phyloP scores from a whole-genome alignment of 2,113 vertebrate genomes.

The Epinephelus moara region DNA sequence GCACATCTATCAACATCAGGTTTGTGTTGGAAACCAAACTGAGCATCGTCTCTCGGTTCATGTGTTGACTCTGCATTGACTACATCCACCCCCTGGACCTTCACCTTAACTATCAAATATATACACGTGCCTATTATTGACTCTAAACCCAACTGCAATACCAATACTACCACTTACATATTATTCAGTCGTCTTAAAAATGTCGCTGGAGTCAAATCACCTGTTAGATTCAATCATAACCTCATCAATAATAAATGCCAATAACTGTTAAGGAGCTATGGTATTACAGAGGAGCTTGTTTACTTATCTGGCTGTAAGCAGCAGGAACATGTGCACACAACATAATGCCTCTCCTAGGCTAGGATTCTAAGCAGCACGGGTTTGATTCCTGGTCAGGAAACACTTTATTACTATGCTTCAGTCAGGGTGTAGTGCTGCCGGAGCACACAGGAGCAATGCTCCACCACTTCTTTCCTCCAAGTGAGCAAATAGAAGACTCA shows the following conservation, averaged over 20 bases:
- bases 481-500: too few species aligned
- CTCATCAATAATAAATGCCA: constrained; percentile 18
- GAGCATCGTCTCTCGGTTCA: not conserved
- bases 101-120: not conserved
- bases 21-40: not conserved
- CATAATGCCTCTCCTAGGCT: not conserved
- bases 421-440: too few species aligned
- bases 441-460: too few species aligned
- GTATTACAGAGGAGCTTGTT: constrained; percentile 7
- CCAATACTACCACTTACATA: too few species aligned
- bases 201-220: not conserved
- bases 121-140: too few species aligned
- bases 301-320: not conserved
- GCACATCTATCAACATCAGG: not conserved
- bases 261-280: not conserved
- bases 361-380: too few species aligned
- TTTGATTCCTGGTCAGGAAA: too few species aligned
- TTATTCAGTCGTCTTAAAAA: not conserved
- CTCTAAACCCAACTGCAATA: too few species aligned
- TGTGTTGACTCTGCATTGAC: not conserved
- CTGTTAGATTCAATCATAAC: not conserved
- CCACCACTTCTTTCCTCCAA: too few species aligned
- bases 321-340: not conserved
- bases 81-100: too few species aligned
- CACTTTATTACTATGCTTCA: too few species aligned